A percentile compares a stretch with the other conserved stretches of the same genome.
Conservation (phyloP, 2,113 vertebrate genomes). For the Dasyprocta punctata region DNA sequence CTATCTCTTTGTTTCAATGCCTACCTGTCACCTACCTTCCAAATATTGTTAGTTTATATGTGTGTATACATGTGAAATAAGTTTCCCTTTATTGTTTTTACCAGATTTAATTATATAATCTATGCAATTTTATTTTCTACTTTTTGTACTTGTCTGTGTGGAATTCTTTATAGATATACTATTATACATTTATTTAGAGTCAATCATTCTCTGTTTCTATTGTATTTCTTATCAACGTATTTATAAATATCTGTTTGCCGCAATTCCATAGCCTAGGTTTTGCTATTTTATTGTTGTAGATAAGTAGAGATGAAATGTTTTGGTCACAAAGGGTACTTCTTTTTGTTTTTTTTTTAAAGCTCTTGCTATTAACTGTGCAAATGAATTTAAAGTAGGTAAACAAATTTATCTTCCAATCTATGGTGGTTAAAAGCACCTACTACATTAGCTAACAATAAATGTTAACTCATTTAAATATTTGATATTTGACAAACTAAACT, state of each 20-base stretch:
- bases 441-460: neutral
- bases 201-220: neutral
- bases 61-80: neutral
- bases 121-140: neutral
- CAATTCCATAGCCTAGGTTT: neutral
- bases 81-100: neutral
- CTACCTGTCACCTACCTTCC: neutral
- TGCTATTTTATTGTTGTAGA: neutral
- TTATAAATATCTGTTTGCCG: neutral
- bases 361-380: neutral
- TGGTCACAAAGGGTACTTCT: neutral
- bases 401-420: neutral
- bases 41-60: neutral
- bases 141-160: neutral
- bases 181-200: neutral
- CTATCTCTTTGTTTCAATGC: neutral
- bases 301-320: neutral
- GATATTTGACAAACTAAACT: neutral
- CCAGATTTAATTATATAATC: neutral
- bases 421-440: neutral
- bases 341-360: neutral
- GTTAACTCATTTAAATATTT: slow-evolving; percentile 18
- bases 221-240: neutral
- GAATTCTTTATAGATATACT: neutral
- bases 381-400: neutral